Evolutionary conservation across 2,113 vertebrate genomes (phyloP).

Genomic region (Malurus elegans): DNA sequence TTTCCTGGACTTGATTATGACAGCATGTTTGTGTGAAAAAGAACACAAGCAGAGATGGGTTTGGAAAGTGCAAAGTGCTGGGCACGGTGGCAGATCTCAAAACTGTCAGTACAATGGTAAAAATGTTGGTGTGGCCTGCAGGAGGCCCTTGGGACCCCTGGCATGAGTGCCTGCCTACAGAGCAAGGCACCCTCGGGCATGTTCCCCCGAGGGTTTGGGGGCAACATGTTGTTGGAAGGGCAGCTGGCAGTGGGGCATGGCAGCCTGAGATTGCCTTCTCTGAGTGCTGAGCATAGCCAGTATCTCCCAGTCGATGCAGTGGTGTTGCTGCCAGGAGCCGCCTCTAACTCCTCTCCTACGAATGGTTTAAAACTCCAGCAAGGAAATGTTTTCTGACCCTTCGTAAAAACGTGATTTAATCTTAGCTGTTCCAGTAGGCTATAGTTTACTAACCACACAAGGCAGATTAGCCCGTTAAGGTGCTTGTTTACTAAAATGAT

Average conservation of each 20-base stretch:
- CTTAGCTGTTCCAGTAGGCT: neutral
- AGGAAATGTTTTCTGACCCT: neutral
- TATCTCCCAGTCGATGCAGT: neutral
- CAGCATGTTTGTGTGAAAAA: neutral
- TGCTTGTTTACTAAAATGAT: neutral
- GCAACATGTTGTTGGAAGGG: neutral
- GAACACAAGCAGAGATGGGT: neutral
- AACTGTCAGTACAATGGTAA: neutral
- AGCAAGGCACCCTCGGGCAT: neutral
- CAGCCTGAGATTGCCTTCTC: neutral
- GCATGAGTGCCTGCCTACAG: neutral
- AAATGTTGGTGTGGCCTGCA: neutral
- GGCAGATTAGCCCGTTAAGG: neutral
- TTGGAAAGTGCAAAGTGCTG: neutral
- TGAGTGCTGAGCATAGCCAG: neutral
- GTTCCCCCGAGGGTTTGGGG: neutral
- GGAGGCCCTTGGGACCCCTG: neutral
- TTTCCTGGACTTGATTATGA: neutral
- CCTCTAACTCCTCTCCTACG: neutral
- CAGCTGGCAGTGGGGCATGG: neutral
- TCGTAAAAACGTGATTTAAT: neutral
- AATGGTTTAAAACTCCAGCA: neutral
- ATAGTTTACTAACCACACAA: neutral
- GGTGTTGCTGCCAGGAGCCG: neutral
- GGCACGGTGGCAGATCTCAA: neutral